phyloP scores from a whole-genome alignment of 2,888 invertebrate genomes.

The Morpho achilles region DNA sequence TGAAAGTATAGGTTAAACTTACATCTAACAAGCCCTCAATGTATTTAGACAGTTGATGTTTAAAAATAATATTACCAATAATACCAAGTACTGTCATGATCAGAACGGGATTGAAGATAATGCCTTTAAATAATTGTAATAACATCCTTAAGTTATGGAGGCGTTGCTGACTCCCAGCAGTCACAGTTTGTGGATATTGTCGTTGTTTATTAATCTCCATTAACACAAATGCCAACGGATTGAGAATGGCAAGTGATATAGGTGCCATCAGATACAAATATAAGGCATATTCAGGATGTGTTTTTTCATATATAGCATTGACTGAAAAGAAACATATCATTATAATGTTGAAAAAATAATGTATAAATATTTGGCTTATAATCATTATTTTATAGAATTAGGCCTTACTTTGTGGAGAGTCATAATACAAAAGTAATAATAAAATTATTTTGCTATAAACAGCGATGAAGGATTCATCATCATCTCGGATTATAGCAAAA shows the following conservation, averaged over 20 bases:
- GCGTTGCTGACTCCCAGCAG: constrained; percentile 24
- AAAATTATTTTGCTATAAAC: no score
- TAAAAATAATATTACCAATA: constrained; percentile 88
- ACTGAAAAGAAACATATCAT: constrained; percentile 74
- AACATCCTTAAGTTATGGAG: constrained; percentile 48
- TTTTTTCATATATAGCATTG: constrained; percentile 88
- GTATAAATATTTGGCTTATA: no score
- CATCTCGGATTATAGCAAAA: no score
- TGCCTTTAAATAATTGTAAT: constrained; percentile 81
- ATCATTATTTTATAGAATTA: no score
- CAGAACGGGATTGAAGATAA: constrained; percentile 92
- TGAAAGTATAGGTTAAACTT: constrained; percentile 37
- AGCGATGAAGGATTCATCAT: no score
- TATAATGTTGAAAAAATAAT: not conserved
- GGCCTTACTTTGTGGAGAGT: no score
- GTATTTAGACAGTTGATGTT: constrained; percentile 86
- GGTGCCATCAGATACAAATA: constrained; percentile 97
- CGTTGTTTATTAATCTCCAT: constrained; percentile 88
- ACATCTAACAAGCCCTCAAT: constrained; percentile 87
- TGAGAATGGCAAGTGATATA: constrained; percentile 93
- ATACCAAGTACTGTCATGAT: constrained; percentile 96
- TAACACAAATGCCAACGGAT: constrained; percentile 93
- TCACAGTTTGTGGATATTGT: constrained; percentile 40
- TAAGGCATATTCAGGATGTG: constrained; percentile 93
- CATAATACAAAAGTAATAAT: no score